phyloP scores from a whole-genome alignment of 2,113 vertebrate genomes.

The Tragelaphus imberbis region DNA sequence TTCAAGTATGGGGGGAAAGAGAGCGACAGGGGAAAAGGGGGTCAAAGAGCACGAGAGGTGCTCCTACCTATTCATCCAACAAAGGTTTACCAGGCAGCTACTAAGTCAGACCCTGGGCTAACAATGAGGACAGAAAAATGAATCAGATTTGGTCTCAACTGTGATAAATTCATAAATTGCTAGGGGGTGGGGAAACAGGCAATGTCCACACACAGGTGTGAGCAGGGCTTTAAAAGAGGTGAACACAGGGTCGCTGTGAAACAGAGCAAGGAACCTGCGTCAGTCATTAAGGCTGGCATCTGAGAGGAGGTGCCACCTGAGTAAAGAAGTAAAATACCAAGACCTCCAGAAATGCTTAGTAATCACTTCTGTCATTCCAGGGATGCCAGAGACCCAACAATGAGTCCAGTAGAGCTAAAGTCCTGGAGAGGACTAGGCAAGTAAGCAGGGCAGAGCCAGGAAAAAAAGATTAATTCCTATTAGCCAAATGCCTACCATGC shows the following conservation, averaged over 20 bases:
- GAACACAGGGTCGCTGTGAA: neutral
- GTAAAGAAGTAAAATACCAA: slow-evolving; percentile 18
- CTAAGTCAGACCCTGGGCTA: neutral
- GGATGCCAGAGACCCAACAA: neutral
- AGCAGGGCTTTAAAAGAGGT: neutral
- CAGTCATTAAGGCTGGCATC: neutral
- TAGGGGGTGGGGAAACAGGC: neutral
- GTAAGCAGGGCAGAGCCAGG: neutral
- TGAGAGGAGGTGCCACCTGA: neutral
- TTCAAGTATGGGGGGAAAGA: neutral
- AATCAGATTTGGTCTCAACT: slow-evolving; percentile 13
- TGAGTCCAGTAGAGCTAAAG: slow-evolving; percentile 8
- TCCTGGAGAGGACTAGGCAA: neutral
- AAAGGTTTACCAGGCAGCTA: neutral
- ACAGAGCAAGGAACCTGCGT: neutral
- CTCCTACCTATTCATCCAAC: neutral
- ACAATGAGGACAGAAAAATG: slow-evolving; percentile 11
- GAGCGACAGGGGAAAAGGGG: neutral
- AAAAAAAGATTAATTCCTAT: slow-evolving; percentile 13
- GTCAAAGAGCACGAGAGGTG: neutral
- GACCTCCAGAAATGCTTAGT: slow-evolving; percentile 11
- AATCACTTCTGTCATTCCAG: slow-evolving; percentile 21
- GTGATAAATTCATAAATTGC: neutral
- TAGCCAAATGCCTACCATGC: neutral
- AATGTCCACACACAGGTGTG: neutral